Conservation (phyloP, 2,113 vertebrate genomes). For the Orthonyx spaldingii region DNA sequence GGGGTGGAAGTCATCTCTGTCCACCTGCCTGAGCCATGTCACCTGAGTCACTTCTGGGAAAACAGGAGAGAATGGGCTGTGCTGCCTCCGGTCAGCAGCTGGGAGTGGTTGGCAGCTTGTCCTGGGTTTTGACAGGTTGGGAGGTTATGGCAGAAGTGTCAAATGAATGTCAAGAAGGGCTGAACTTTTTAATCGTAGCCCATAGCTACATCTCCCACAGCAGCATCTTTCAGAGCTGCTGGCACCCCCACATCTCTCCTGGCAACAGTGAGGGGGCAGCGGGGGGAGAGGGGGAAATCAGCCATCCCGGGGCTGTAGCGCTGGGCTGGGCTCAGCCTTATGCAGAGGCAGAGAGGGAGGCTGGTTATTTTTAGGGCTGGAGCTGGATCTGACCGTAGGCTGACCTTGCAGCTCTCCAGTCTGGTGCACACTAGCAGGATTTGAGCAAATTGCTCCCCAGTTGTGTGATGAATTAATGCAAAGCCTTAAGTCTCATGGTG, state of each 20-base stretch:
- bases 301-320: not conserved
- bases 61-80: not conserved
- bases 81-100: fast-evolving
- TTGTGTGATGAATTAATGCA: not conserved
- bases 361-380: constrained; percentile 48
- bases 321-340: not conserved
- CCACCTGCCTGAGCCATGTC: not conserved
- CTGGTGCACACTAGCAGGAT: not conserved
- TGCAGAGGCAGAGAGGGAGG: not conserved
- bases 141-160: not conserved
- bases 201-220: not conserved
- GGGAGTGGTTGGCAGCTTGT: not conserved
- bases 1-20: not conserved
- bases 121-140: not conserved
- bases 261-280: constrained; percentile 10
- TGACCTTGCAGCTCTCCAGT: constrained; percentile 39
- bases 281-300: not conserved
- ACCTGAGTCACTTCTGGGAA: not conserved
- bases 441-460: not conserved
- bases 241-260: constrained; percentile 20
- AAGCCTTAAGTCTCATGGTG: not conserved
- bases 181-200: not conserved
- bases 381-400: not conserved
- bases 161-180: not conserved
- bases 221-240: not conserved